Evolutionary conservation across 2,113 vertebrate genomes (phyloP), one percentile per base, ranked within the genome.

Genomic region (Collichthys lucidus): DNA sequence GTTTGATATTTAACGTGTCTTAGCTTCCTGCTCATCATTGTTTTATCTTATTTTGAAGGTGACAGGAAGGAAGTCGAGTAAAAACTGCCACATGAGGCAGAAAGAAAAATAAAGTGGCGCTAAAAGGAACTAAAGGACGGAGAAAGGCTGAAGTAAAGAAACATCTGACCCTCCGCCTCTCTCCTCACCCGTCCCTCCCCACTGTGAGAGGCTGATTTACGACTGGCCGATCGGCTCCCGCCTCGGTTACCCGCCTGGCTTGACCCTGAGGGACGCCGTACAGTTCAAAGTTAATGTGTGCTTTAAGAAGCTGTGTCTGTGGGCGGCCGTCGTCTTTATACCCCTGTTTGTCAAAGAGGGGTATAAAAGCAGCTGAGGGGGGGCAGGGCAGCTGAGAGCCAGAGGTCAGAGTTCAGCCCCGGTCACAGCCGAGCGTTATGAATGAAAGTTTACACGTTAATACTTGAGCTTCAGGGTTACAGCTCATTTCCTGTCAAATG

Each of bases 331-430:
- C 40, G 11, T 44, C 57, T 81, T 55, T 56, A 29, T 26, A 8
- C 14, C 16, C 19, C 20, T 12, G 8, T 59, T 46, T 63, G 1
- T 7, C 5, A 35, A 35, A 35, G 31, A 35, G 35, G 35, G 35
- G 35, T 8, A 35, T 35, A 35, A 14, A 20, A 10, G 20, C 65
- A 22, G 75, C 56, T 67, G 35, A 63, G 53, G 67, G 80, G n/a
- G 82, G 31, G 31, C 31, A 35, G 31, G 31, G 5, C 5, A 35
- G 31, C 5, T 68, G 15, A 72, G 64, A 55, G 61, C 26, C 19
- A 12, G 19, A 73, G 81, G 74, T 69, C 55, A 82, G 10, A 60
- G 75, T 44, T 82, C 82, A 85, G 52, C 9, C 0, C 17, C 4
- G 46, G 16, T 79, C 80, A 60, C 42, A n/a, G 74, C 19, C 11